Evolutionary conservation across 2,888 invertebrate species (phyloP), one percentile per base, ranked within the genome.

Genomic region (Polietes domitor): DNA sequence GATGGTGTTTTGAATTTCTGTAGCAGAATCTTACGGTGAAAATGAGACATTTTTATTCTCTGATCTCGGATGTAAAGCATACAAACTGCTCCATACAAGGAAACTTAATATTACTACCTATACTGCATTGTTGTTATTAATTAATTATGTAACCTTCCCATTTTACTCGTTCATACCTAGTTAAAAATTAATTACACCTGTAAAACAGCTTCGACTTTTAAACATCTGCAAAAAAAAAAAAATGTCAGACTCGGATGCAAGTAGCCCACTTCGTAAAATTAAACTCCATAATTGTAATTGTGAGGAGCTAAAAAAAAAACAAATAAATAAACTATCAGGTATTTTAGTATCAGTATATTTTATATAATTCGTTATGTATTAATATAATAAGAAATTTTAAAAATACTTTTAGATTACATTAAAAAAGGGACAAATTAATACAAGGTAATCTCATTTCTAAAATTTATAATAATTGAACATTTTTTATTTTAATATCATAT

Each of bases 191-290:
- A 50, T 50, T 17, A 50, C 19, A 17, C 17, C 2, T 50, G 9
- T 19, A 50, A 17, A 3, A 50, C 50, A 50, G 3, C 2, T 4
- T 50, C 9, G 47, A 47, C 6, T 12, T 32, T 63, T 32, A 26
- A 63, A 15, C 19, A 32, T 26, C 32, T 6, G 9, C 32, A n/a
- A n/a, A n/a, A n/a, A n/a, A 6, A 47, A 19, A 47, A 65, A 76
- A 65, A 76, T 76, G 65, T 65, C 53, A 15, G 65, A 76, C 17
- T 76, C 76, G 32, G 53, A 76, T 37, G n/a, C 43, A 75, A 28
- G 47, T 28, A 75, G 47, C 47, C 75, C 75, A 43, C 63, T 47
- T 28, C 63, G 63, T n/a, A 75, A 75, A 75, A 75, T 63, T 26
- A 75, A 26, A 47, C 63, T 43, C 63, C 63, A 24, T 10, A 47